Evolutionary conservation across 1,140 invertebrate genomes (phyloP).

Genomic region (Acromyrmex echinatior): DNA sequence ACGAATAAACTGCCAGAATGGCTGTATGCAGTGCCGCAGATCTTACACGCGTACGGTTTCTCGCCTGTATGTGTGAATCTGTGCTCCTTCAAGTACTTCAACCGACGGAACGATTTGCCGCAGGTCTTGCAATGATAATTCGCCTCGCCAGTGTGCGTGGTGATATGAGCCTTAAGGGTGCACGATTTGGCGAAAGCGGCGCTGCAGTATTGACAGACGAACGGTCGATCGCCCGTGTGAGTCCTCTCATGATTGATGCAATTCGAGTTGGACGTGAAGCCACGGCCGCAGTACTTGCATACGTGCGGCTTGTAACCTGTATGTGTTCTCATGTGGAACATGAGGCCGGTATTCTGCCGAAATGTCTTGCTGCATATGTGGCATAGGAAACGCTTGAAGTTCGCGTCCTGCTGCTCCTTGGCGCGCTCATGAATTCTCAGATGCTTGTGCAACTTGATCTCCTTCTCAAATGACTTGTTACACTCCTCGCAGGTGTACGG

Average conservation of each 20-base stretch:
- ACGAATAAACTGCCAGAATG: slow-evolving; percentile 84
- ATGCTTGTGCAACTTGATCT: slow-evolving; percentile 85
- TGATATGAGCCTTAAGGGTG: slow-evolving; percentile 85
- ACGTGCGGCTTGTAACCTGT: slow-evolving; percentile 91
- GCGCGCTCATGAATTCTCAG: slow-evolving; percentile 81
- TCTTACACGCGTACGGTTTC: slow-evolving; percentile 91
- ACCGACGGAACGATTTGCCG: slow-evolving; percentile 87
- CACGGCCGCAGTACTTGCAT: slow-evolving; percentile 91
- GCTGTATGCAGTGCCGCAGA: slow-evolving; percentile 88
- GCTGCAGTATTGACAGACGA: slow-evolving; percentile 88
- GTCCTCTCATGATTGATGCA: slow-evolving; percentile 88
- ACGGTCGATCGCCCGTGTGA: slow-evolving; percentile 89
- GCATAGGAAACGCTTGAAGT: slow-evolving; percentile 82
- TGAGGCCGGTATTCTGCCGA: slow-evolving; percentile 84
- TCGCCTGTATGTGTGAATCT: slow-evolving; percentile 91
- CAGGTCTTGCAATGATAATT: slow-evolving; percentile 86
- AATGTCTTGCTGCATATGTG: slow-evolving; percentile 85
- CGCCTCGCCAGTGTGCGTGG: slow-evolving; percentile 84
- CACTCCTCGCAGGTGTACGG: slow-evolving; percentile 90
- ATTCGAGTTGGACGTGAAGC: slow-evolving; percentile 87
- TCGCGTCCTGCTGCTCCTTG: slow-evolving; percentile 78
- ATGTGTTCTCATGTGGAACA: slow-evolving; percentile 90
- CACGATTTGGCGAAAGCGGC: slow-evolving; percentile 85
- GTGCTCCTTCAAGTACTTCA: slow-evolving; percentile 87
- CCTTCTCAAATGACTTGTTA: slow-evolving; percentile 87